Evolutionary conservation across 2,888 invertebrate genomes (phyloP), one percentile per base, ranked within the genome.

Genomic region (Pachycephus smyrnensis): DNA sequence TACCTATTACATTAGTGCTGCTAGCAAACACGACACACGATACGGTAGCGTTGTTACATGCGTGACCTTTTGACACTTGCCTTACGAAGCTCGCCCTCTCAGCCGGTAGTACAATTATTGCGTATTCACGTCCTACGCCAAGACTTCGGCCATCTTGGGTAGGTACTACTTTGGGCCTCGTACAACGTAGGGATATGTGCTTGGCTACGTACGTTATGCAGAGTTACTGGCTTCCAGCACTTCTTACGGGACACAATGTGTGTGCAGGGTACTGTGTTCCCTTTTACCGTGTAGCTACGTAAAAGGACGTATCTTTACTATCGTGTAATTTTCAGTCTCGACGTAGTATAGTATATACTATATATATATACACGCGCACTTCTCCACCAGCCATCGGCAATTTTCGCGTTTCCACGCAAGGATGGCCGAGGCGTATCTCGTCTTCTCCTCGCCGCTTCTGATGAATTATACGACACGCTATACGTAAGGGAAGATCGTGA

Each of bases 231-330:
- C 55, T 55, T 55, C 55, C 55, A 55, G 23, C 6, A 55, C 23
- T 55, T 55, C 55, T 55, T 55, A 55, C 23, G 9, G 6, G 55
- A 23, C 35, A 35, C 35, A 35, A 6, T 9, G 35, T 35, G 35
- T 55, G 55, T 55, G 55, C 55, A 55, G 55, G 55, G 55, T 55
- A 23, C 55, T 55, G 23, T 23, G 23, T 55, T 23, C 55, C 55
- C 55, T 23, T 23, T 23, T 55, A 55, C 23, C 55, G 55, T 55
- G 55, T 23, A 23, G 23, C 55, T 55, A 55, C 23, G 55, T 55
- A 55, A 74, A 77, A 80, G 77, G 79, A 75, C 75, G 32, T 75
- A 36, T 77, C 76, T 81, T 81, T 81, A 79, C 81, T 79, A 81
- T 77, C 76, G 77, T 75, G 77, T 79, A 81, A 81, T 81, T 81